phyloP scores from a whole-genome alignment of 1,140 invertebrate genomes.

The Coptotermes formosanus region DNA sequence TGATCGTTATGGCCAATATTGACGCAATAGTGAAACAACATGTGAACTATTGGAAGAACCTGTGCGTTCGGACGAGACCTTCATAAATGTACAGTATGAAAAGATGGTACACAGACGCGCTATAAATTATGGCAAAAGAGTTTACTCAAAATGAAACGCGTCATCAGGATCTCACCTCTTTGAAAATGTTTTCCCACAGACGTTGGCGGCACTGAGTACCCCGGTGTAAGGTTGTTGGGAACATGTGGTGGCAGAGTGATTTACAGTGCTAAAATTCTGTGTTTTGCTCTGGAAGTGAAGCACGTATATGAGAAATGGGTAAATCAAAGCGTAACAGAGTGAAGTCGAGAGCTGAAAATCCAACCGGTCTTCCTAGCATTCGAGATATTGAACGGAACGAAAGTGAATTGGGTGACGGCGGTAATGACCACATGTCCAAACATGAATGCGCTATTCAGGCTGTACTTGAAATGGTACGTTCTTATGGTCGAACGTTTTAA shows the following conservation, averaged over 20 bases:
- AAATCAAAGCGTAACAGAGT: conserved; percentile 44
- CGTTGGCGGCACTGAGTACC: neutral
- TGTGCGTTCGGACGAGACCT: neutral
- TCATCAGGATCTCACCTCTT: neutral
- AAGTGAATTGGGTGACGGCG: conserved; percentile 37
- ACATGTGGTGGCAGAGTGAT: neutral
- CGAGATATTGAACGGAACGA: conserved; percentile 42
- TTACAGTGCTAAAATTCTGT: neutral
- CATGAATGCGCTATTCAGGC: neutral
- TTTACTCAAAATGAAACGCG: neutral
- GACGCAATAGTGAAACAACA: neutral
- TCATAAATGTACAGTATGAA: neutral
- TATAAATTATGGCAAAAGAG: neutral
- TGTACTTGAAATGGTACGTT: neutral
- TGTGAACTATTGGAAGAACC: neutral
- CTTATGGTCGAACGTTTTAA: too few species aligned
- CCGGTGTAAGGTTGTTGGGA: neutral
- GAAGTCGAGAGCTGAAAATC: conserved; percentile 42
- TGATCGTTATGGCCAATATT: neutral
- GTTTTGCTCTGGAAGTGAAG: neutral
- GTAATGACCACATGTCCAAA: conserved; percentile 21
- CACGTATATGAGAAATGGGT: conserved; percentile 42
- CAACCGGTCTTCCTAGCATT: conserved; percentile 43
- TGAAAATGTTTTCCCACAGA: neutral
- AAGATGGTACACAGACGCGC: neutral